Evolutionary conservation across 2,888 invertebrate species (phyloP).

Genomic region (Lasioglossum pauxillum): DNA sequence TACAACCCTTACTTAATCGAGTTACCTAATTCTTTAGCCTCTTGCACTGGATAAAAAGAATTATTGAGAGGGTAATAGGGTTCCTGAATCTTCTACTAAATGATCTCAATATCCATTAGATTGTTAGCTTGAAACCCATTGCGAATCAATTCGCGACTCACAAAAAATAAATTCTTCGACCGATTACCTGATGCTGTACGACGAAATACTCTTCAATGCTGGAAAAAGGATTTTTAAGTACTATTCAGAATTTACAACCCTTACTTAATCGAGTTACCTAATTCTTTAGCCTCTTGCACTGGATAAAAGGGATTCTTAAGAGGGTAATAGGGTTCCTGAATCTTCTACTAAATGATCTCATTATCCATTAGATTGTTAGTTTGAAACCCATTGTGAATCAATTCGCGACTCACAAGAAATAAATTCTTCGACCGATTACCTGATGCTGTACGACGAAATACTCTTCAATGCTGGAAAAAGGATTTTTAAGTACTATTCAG

Average conservation of each 20-base stretch:
- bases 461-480: not conserved
- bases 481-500: not conserved
- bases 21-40: not conserved
- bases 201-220: not conserved
- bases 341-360: not conserved
- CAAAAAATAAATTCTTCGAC: too few species aligned
- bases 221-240: not conserved
- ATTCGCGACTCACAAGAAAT: not conserved
- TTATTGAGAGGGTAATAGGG: not conserved
- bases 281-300: not conserved
- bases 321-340: not conserved
- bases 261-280: not conserved
- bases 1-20: not conserved
- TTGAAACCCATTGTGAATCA: not conserved
- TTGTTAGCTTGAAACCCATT: not conserved
- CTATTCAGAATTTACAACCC: not conserved
- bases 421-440: not conserved
- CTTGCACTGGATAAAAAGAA: not conserved
- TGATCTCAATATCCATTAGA: too few species aligned
- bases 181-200: not conserved
- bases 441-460: not conserved
- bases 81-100: not conserved
- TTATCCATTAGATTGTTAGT: too few species aligned
- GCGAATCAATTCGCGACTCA: not conserved
- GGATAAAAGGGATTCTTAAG: not conserved